Evolutionary conservation across 2,888 invertebrate genomes (phyloP).

Genomic region (Globia sparganii): DNA sequence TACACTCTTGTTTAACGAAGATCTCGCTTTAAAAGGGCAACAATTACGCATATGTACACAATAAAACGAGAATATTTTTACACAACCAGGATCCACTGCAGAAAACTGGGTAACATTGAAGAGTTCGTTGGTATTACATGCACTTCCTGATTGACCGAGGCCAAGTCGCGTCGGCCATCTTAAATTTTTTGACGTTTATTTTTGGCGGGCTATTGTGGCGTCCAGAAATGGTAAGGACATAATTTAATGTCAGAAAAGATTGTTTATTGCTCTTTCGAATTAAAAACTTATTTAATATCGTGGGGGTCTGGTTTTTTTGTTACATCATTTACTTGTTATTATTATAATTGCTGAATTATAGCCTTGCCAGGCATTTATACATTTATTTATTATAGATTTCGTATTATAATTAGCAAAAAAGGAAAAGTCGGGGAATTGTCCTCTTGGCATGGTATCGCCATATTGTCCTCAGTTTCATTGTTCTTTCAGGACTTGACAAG

Average conservation of each 20-base stretch:
- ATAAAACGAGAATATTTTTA: slow-evolving; percentile 76
- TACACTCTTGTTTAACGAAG: slow-evolving; percentile 69
- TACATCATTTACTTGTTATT: slow-evolving; percentile 46
- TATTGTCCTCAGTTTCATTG: slow-evolving; percentile 34
- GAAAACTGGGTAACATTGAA: slow-evolving; percentile 88
- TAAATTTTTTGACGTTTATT: slow-evolving; percentile 89
- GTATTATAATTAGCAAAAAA: slow-evolving; percentile 36
- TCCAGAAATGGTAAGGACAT: slow-evolving; percentile 78
- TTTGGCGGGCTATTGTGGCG: slow-evolving; percentile 83
- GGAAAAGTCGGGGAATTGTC: slow-evolving; percentile 22
- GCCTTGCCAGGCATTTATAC: background rate
- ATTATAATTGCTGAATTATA: slow-evolving; percentile 25
- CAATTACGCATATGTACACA: slow-evolving; percentile 72
- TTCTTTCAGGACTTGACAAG: slow-evolving; percentile 11
- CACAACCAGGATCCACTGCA: slow-evolving; percentile 77
- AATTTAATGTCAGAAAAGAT: slow-evolving; percentile 63
- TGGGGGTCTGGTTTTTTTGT: slow-evolving; percentile 49
- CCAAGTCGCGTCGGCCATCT: slow-evolving; percentile 85
- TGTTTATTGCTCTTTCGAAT: slow-evolving; percentile 55
- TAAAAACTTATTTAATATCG: slow-evolving; percentile 52
- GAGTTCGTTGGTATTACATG: slow-evolving; percentile 89
- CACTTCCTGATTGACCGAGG: slow-evolving; percentile 88
- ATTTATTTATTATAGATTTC: slow-evolving; percentile 16
- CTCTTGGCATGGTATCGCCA: background rate
- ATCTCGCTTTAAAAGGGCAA: slow-evolving; percentile 78